Base-by-base conservation (phyloP, 2,113 vertebrate genomes). In the Pseudopipra pipra region DNA sequence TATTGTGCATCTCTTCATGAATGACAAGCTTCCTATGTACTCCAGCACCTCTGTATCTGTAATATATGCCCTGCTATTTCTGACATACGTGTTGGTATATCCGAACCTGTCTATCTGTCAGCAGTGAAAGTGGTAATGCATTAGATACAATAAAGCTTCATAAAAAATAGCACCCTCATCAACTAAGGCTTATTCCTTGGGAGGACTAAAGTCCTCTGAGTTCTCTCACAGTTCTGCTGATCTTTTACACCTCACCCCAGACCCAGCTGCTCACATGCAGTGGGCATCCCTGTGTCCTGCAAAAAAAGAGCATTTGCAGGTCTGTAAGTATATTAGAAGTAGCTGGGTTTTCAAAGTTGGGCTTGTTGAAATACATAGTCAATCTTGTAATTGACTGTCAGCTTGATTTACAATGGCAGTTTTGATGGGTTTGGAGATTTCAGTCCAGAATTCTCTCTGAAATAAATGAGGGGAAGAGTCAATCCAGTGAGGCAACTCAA, bases 301-400 rank as follows among this genome's bases (percentile, higher is more conserved):
- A 66, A 91, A 49, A 0, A 1, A 94, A 89, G 47, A 67, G 30
- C 63, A 27, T 78, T 95, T 87, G 49, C 77, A 75, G 81, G 61
- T 71, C 71, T 78, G 28, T 71, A 85, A 95, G 41, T 54, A 31
- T 87, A 41, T 90, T 75, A 91, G 93, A 94, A 90, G 76, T 75
- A 90, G 19, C 51, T 87, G 82, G 37, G 55, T 49, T 89, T 90
- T 90, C 92, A 92, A 59, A 87, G 52, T 23, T 47, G 59, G 81
- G 72, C 84, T 85, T 59, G 66, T 77, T 94, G 37, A 4, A 92
- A 96, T 91, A 82, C 84, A 74, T 39, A 86, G 93, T 94, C 86
- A 86, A 94, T 85, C 90, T 91, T 86, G 92, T 91, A 96, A 96
- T 94, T 89, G 88, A 73, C 94, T 95, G 93, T 96, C 95, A 93